Evolutionary conservation across 1,140 invertebrate genomes (phyloP), one percentile per base, ranked within the genome.

Genomic region (Drosophila rufa): DNA sequence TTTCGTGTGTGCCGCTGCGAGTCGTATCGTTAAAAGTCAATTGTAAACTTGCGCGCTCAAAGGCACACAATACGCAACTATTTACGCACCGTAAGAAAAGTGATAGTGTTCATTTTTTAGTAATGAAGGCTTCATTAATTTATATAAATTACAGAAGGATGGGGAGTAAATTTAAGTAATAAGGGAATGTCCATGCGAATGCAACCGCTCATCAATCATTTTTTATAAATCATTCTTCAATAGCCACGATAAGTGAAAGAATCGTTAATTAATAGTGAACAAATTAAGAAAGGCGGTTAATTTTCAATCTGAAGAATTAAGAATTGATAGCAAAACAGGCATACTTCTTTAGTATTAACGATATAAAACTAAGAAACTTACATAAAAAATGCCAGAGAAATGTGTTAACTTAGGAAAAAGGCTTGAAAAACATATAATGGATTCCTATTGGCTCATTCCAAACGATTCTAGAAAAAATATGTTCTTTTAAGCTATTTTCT

Each of bases 41-140:
- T 91, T 91, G 89, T 91, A 91, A 91, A 91, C 79, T 91, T 91
- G 83, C 87, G 81, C 79, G 73, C 74, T 68, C 70, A 60, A 75
- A 80, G 81, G 78, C 80, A 47, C 57, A 42, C 68, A 59, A 78
- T 55, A 47, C 73, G 48, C 73, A 87, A 90, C 85, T 89, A 90
- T 75, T 77, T 17, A 15, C 22, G 62, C 80, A 65, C 59, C 38
- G 48, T 9, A 33, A 73, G 40, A 73, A 64, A 70, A 40, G 14
- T 1, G 3, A 3, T 0, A 3, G 3, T 57, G 30, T 58, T 53
- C 5, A 53, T 14, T 14, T 38, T 36, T 17, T 14, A 61, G 36
- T 14, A 30, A 11, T 2, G 3, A 45, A 38, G 6, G 9, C 1
- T 2, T 25, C 2, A 38, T 22, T 42, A 55, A 55, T 14, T 25